Conservation (phyloP, 1,140 invertebrate species). For the Caenorhabditis latens region DNA sequence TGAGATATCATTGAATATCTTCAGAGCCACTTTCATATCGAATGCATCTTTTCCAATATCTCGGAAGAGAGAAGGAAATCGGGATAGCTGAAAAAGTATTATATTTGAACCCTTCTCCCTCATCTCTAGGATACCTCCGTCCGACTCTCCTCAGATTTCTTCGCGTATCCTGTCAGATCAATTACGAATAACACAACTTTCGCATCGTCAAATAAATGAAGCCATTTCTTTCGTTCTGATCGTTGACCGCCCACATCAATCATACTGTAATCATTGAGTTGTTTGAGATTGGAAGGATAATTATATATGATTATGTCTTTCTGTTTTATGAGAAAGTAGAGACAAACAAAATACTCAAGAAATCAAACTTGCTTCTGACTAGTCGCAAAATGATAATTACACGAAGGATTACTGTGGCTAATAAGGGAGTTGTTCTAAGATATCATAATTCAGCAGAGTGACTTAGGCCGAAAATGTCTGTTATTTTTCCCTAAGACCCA, state of each 20-base stretch:
- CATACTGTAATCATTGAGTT: background rate
- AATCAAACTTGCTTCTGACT: too few relatives aligned
- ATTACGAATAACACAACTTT: conserved; percentile 33
- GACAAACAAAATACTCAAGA: too few relatives aligned
- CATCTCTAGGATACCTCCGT: background rate
- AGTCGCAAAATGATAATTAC: too few relatives aligned
- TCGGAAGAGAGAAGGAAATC: background rate
- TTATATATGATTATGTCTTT: too few relatives aligned
- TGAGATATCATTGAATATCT: conserved; percentile 28
- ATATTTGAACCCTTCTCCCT: background rate
- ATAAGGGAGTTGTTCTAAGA: background rate
- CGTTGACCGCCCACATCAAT: conserved; percentile 36
- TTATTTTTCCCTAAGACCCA: too few relatives aligned
- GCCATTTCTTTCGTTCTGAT: conserved; percentile 46
- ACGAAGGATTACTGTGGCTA: too few relatives aligned
- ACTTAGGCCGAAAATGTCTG: too few relatives aligned
- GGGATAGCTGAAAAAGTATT: background rate
- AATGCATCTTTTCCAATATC: conserved; percentile 22
- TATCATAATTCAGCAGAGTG: too few relatives aligned
- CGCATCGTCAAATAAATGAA: conserved; percentile 35
- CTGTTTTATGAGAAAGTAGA: too few relatives aligned
- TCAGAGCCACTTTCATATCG: conserved; percentile 42
- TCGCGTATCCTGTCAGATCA: conserved; percentile 39
- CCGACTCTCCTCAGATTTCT: conserved; percentile 31
- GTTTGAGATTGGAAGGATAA: too few relatives aligned